Evolutionary conservation across 2,797 vertebrate genomes (phyloP), one percentile per base, ranked within the genome.

Genomic region (Rhinatrema bivittatum): DNA sequence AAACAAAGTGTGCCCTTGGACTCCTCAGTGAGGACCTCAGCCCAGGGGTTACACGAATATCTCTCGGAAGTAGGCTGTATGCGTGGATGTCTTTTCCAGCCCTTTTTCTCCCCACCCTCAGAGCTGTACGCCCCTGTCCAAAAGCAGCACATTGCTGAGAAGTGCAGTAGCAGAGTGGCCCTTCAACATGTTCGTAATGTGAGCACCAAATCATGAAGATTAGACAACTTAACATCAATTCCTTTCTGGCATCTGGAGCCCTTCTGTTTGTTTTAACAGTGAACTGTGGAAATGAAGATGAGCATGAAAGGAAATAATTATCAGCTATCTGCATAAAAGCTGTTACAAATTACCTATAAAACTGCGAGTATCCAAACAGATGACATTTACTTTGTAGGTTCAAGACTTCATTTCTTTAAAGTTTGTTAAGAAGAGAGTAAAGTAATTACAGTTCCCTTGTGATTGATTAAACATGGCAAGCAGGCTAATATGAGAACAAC

Each of bases 271-370:
- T 79, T 70, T 83, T 86, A 79, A 76, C 84, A 78, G 78, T 80
- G 78, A 84, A 77, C 80, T 75, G 56, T 76, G 74, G 74, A 72
- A 78, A 75, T 68, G 79, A 87, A 78, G 89, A 91, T 83, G 85
- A 87, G 84, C 78, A 79, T 70, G 71, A 91, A 87, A 91, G 87
- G 82, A 88, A 89, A 87, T 85, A 82, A 89, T 80, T 78, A 84
- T 68, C 70, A 78, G 78, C 73, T 76, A 82, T 81, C 74, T 84
- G 78, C 78, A 67, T 77, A 74, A 85, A 91, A 84, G 88, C 89
- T 93, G 91, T 76, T 91, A 82, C 76, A 87, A 87, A 93, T 97
- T 94, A 91, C 78, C 52, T 76, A 62, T 66, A 87, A 85, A 87
- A 86, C 76, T 85, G 80, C 82, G 87, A 83, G 82, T 82, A 82